A percentile compares a stretch with the other conserved stretches of the same genome.
phyloP scores from a whole-genome alignment of 2,888 invertebrate species.

The Chelonus formosanus region DNA sequence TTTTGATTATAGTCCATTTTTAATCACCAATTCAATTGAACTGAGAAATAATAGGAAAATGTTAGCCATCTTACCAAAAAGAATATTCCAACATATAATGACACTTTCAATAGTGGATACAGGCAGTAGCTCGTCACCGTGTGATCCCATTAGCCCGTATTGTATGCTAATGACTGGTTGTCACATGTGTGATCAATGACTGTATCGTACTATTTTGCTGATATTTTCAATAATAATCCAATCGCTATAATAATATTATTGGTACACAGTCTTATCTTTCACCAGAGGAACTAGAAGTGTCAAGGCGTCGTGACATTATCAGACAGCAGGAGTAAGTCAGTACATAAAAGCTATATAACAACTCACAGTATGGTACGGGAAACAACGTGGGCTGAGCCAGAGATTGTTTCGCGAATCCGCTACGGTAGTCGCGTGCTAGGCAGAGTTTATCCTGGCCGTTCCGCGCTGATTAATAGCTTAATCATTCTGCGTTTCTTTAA shows the following conservation, averaged over 20 bases:
- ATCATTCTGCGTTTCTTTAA: constrained; percentile 46
- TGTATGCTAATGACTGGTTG: constrained; percentile 62
- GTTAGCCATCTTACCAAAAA: too few species aligned
- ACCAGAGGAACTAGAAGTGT: constrained; percentile 9
- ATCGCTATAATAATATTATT: too few species aligned
- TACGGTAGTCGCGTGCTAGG: constrained; percentile 44
- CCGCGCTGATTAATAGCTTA: constrained; percentile 49
- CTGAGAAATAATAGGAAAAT: too few species aligned
- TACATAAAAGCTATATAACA: background rate
- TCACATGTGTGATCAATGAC: constrained; percentile 52
- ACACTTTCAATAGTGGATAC: constrained; percentile 28
- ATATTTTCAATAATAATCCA: constrained; percentile 42
- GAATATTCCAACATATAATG: too few species aligned
- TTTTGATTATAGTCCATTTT: too few species aligned
- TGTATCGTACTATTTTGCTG: constrained; percentile 50
- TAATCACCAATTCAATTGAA: too few species aligned
- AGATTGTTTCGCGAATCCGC: constrained; percentile 34
- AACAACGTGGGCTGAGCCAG: constrained; percentile 32
- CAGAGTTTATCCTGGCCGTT: constrained; percentile 42
- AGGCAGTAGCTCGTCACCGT: constrained; percentile 55
- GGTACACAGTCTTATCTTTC: background rate
- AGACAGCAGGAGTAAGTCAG: constrained; percentile 12
- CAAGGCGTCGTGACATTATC: constrained; percentile 25
- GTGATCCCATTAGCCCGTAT: constrained; percentile 60
- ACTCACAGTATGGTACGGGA: background rate